Evolutionary conservation across 2,888 invertebrate genomes (phyloP).

Genomic region (Troglohyphantes excavatus): DNA sequence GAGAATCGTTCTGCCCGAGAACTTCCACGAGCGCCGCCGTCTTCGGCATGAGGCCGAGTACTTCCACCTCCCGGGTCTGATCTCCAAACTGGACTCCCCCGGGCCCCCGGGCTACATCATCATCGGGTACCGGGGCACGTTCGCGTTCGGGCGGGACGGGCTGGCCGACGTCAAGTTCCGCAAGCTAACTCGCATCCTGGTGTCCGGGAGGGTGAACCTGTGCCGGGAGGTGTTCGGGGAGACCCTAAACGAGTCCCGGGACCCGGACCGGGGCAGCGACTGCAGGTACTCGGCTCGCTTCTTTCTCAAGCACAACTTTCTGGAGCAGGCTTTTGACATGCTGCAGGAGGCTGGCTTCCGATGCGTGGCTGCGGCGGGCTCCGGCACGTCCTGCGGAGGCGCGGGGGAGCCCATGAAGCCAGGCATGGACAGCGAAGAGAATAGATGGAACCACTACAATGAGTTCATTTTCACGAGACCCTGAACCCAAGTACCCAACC

Average conservation of each 20-base stretch:
- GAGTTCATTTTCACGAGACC: constrained; percentile 96
- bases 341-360: constrained; percentile 86
- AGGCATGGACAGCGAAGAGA: constrained; percentile 98
- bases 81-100: constrained; percentile 60
- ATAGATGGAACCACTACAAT: constrained; percentile 99
- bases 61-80: constrained; percentile 85
- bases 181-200: constrained; percentile 96
- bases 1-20: constrained; percentile 94
- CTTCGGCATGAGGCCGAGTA: constrained; percentile 85
- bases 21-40: constrained; percentile 88
- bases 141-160: constrained; percentile 99
- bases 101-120: constrained; percentile 90
- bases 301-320: constrained; percentile 98
- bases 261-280: constrained; percentile 95
- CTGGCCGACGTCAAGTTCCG: constrained; percentile 99
- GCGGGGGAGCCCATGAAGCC: constrained; percentile 91
- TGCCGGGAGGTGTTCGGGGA: constrained; percentile 98
- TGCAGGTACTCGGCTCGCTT: constrained; percentile 99
- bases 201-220: constrained; percentile 95
- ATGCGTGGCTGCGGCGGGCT: constrained; percentile 90
- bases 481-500: constrained; percentile 68
- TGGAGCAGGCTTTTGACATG: constrained; percentile 90
- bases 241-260: constrained; percentile 97
- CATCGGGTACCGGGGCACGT: constrained; percentile 98
- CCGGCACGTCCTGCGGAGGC: constrained; percentile 91